Evolutionary conservation across 2,888 invertebrate species (phyloP), one percentile per base, ranked within the genome.

Genomic region (Eledona agricola): DNA sequence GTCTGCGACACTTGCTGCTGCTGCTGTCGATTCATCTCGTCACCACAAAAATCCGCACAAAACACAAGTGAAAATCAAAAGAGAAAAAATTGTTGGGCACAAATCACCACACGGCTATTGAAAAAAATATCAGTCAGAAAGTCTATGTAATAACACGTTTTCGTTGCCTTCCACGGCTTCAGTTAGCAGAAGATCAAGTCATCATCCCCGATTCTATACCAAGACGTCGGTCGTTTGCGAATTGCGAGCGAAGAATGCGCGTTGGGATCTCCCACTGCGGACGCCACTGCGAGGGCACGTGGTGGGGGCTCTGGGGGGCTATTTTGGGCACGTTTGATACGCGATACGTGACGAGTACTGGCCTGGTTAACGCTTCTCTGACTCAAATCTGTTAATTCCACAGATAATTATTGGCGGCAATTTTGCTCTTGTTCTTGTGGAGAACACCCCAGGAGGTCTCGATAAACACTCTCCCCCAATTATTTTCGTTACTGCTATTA

Each of bases 171-270:
- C 73, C 78, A 78, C 78, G 79, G 80, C 78, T 78, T 76, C 77
- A 77, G 67, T 78, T 83, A 84, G 85, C 84, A 85, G 84, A 84
- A 86, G 83, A 72, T 70, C 80, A 87, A 86, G 85, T 86, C 87
- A 87, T 87, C 83, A 83, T 86, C 83, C 83, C 83, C 83, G 83
- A 84, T 81, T 80, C 81, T 77, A 72, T 79, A 85, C 85, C 88
- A 89, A 90, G 90, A 90, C 90, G 90, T 90, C 90, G 90, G 88
- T 90, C 90, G 90, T 89, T 89, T 89, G 88, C 88, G 87, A 88
- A 88, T 88, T 86, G 88, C 86, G 86, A 88, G 88, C 88, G 88
- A 88, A 87, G 87, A 88, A 87, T 88, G 87, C 59, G 17, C 58
- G 60, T 59, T 60, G 66, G 56, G 53, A 67, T 73, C 75, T 73